These are phyloP conservation scores for Chaetophractus vellerosus DNA, from an alignment of 2,797 vertebrate species.

Conservation along the genomic window DNA sequence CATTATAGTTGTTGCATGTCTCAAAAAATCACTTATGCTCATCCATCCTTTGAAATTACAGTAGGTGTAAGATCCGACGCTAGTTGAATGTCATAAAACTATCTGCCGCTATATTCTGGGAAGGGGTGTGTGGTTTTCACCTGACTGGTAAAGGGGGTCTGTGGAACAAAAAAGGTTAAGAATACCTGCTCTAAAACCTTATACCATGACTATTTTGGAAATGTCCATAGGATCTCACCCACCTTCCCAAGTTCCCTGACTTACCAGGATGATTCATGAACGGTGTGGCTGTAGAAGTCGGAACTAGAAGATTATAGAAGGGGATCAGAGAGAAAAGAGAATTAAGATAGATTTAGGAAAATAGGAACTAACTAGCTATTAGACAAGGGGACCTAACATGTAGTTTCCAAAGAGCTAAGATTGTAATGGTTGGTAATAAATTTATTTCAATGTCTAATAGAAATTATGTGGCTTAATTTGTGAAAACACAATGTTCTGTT, in stretches of 20 bases:
- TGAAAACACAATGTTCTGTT: neutral
- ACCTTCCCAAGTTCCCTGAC: neutral
- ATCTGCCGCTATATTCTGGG: too few relatives aligned
- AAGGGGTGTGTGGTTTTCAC: too few relatives aligned
- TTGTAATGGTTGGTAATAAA: neutral
- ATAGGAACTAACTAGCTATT: neutral
- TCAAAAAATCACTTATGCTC: too few relatives aligned
- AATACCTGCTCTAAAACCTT: neutral
- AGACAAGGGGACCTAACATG: neutral
- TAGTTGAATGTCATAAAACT: too few relatives aligned
- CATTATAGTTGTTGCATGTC: too few relatives aligned
- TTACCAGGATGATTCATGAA: neutral
- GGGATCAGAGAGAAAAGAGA: constrained; percentile 28
- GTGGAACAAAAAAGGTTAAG: too few relatives aligned
- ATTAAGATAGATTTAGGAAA: neutral
- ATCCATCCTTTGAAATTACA: too few relatives aligned
- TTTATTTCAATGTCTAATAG: neutral
- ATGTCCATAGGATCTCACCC: neutral
- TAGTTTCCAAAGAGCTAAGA: neutral
- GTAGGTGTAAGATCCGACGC: too few relatives aligned
- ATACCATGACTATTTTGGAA: neutral
- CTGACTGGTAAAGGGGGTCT: too few relatives aligned
- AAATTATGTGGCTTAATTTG: neutral
- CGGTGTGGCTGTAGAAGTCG: fast-evolving
- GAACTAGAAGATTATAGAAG: neutral